Percentiles rank a stretch among this genome's conserved stretches.
Evolutionary conservation across 2,113 vertebrate species (phyloP).

Genomic region (Prunella fulvescens): DNA sequence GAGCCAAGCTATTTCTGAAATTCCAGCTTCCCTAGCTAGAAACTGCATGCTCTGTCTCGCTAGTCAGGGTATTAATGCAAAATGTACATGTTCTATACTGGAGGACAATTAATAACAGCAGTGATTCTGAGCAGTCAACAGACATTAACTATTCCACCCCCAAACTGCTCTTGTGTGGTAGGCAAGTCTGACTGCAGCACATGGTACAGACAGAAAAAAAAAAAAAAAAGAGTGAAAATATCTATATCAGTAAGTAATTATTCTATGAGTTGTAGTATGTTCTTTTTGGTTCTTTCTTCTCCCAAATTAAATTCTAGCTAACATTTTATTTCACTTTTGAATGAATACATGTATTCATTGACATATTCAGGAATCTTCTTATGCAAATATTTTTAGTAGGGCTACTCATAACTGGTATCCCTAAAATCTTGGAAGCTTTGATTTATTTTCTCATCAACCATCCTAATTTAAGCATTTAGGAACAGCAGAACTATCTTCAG

Average conservation of each 20-base stretch:
- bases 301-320: background rate
- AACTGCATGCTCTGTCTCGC: background rate
- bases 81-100: background rate
- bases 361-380: background rate
- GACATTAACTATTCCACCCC: background rate
- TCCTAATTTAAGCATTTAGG: background rate
- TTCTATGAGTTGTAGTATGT: background rate
- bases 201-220: background rate
- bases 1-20: constrained; percentile 54
- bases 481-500: background rate
- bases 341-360: background rate
- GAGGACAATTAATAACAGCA: constrained; percentile 23
- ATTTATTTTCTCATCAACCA: background rate
- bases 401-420: background rate
- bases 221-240: background rate
- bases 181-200: background rate
- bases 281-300: background rate
- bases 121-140: background rate
- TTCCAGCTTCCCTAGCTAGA: constrained; percentile 29
- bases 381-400: background rate
- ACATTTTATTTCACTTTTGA: background rate
- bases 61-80: background rate
- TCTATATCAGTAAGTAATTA: background rate
- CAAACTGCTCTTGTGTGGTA: background rate
- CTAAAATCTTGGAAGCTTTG: background rate